A percentile compares a stretch with the other conserved stretches of the same genome.
phyloP scores from a whole-genome alignment of 2,797 vertebrate species.

The Onychomys torridus region DNA sequence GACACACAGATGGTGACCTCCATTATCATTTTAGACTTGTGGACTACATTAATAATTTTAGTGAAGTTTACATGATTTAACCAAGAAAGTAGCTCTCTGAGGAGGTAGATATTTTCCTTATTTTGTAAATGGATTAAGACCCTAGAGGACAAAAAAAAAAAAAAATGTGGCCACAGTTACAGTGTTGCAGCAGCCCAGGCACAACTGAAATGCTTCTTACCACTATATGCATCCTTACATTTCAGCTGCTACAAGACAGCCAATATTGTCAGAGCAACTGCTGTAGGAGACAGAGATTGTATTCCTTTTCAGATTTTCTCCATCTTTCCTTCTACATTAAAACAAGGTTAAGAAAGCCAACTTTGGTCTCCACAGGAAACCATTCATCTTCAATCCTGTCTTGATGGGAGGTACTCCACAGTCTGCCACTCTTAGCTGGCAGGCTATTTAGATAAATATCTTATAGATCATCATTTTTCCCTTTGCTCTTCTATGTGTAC shows the following conservation, averaged over 20 bases:
- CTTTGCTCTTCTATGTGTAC: background rate
- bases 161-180: background rate
- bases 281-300: background rate
- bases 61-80: slow-evolving; percentile 8
- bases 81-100: background rate
- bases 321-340: slow-evolving; percentile 58
- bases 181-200: background rate
- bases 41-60: slow-evolving; percentile 13
- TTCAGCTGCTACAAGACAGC: background rate
- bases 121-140: background rate
- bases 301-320: slow-evolving; percentile 58
- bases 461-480: background rate
- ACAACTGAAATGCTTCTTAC: background rate
- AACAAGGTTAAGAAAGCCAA: slow-evolving; percentile 55
- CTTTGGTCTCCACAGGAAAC: slow-evolving; percentile 50
- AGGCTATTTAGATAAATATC: slow-evolving; percentile 65
- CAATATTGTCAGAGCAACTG: background rate
- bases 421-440: slow-evolving; percentile 11
- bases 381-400: slow-evolving; percentile 50
- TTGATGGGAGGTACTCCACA: background rate
- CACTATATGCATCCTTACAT: background rate
- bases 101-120: background rate
- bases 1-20: background rate
- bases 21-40: background rate
- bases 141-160: background rate